A percentile compares a stretch with the other conserved stretches of the same genome.
Conservation (phyloP, 2,113 vertebrate species). For the Andinoacara biseriatus region DNA sequence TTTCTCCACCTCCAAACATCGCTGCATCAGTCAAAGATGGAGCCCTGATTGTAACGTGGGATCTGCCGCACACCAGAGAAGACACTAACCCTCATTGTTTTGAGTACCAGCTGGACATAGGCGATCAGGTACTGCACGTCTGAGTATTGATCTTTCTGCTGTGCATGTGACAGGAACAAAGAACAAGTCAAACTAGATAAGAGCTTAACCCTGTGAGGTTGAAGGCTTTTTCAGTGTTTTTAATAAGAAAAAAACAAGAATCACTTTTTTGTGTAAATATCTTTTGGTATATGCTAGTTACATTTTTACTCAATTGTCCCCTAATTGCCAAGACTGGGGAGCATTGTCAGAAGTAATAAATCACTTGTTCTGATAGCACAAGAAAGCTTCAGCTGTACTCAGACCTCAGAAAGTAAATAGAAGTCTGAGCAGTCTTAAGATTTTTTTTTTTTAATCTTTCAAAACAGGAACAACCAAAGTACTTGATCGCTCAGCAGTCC, state of each 20-base stretch:
- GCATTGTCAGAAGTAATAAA: no score
- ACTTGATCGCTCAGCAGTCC: fast-evolving
- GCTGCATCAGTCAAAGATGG: constrained; percentile 20
- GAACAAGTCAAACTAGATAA: no score
- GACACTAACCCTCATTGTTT: constrained; percentile 7
- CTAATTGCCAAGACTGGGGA: no score
- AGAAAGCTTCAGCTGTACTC: neutral
- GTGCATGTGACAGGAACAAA: no score
- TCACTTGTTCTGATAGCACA: neutral
- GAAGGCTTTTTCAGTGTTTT: no score
- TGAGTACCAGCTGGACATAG: constrained; percentile 51
- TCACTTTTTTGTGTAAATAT: neutral
- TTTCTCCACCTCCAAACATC: constrained; percentile 45
- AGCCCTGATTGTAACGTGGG: constrained; percentile 51
- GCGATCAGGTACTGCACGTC: constrained; percentile 33
- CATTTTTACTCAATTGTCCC: no score
- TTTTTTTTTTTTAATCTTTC: neutral
- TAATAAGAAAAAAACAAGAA: neutral
- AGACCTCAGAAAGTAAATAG: no score
- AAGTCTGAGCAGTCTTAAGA: neutral
- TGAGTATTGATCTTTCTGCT: neutral
- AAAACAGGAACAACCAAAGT: constrained; percentile 16
- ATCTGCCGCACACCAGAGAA: neutral
- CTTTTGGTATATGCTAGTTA: neutral
- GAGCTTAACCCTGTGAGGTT: no score